Base-by-base conservation (phyloP, 2,888 invertebrate genomes). In the Trachelus iudaicus region DNA sequence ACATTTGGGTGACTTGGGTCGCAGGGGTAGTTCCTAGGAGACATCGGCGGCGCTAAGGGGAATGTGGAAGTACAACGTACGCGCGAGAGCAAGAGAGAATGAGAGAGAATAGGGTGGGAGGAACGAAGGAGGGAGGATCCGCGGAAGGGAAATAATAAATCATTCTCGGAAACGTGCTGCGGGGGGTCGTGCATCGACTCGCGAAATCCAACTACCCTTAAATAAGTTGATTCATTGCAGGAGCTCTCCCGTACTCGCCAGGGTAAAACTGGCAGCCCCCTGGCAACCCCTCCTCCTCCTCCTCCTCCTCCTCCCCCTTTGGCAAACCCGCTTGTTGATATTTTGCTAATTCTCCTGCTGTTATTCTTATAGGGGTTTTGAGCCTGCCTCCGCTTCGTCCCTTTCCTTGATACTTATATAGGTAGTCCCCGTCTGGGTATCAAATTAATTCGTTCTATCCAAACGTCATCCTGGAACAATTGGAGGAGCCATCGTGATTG, bases 141-240 rank as follows among this genome's bases (percentile, higher is more conserved):
- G 81, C 84, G 85, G 84, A 87, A 87, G 86, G 82, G 86, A 85
- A 85, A 82, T 84, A 82, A 88, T 88, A 89, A 88, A 89, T 88
- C 88, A 88, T 88, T 88, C 81, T 71, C 77, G 84, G 81, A 85
- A 83, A 81, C 84, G 84, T 80, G 80, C 82, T 81, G 80, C 80
- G 81, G 81, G 75, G 86, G 87, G 88, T 89, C 89, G 90, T 90
- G 90, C 90, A 90, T 90, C 90, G 90, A 90, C 89, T 90, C 90
- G 90, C 90, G 89, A 90, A 90, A 90, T 90, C 89, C 90, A 90
- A 90, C 90, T 90, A 90, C 90, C 90, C 90, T 90, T 90, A 90
- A 90, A 90, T 90, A 90, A 90, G 89, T 90, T 90, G 90, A 90
- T 90, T 90, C 90, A 90, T 90, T 89, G 90, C 90, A 80, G 81